Base-by-base conservation (phyloP, 2,888 invertebrate species). In the Lycophotia porphyrea region DNA sequence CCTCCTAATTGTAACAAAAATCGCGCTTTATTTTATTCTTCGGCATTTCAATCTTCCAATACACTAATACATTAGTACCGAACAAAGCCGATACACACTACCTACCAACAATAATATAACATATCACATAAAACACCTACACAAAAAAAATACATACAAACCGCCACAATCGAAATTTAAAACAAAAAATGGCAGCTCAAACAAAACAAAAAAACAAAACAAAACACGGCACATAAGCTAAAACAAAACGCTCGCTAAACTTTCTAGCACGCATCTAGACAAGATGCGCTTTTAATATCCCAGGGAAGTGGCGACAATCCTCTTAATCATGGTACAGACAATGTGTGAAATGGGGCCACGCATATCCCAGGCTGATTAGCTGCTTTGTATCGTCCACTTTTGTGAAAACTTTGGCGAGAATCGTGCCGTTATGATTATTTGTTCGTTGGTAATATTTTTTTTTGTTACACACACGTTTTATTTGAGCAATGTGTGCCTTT, bases 321-420 rank as follows among this genome's bases (percentile, higher is more conserved):
- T 95, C 96, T 96, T 96, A 96, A 96, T 96, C 96, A 96, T 92
- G 87, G 91, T 87, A 88, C 94, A 95, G 95, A 96, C 96, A 96
- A 94, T 96, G 95, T 95, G 92, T 91, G 93, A 93, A 96, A 96
- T 92, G 93, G 92, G 96, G 96, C 95, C 96, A 96, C 94, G 94
- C 94, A 95, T 93, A 93, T 93, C 94, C 93, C 92, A 91, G 93
- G 90, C 92, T 95, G 96, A 96, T 96, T 96, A 94, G 93, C 90
- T 90, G 92, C 93, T 93, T 93, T 93, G 93, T 93, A 88, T 84
- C 93, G 92, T 93, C 92, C 93, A 94, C 94, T 94, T 94, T 94
- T 94, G 93, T 88, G 81, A 85, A 83, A 90, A 90, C 90, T 90
- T 90, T 87, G 90, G 88, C 82, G 84, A 83, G 87, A 84, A 88